Conservation (phyloP, 2,888 invertebrate species). For the Cosmorhoe ocellata region DNA sequence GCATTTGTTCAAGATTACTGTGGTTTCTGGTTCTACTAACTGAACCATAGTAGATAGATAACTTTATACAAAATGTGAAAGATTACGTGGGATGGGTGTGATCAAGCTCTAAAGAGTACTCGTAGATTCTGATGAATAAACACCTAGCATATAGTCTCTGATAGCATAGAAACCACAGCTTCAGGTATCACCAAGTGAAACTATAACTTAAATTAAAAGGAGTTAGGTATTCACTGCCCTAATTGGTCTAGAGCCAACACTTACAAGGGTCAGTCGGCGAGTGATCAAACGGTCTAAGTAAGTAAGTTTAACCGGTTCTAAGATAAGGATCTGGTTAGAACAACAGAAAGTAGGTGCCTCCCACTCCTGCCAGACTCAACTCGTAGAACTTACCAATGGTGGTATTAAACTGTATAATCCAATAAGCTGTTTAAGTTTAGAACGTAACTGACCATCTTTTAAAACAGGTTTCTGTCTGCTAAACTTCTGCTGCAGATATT, state of each 20-base stretch:
- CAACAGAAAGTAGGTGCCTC: constrained; percentile 26
- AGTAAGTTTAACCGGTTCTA: constrained; percentile 22
- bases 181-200: too few relatives aligned
- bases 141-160: too few relatives aligned
- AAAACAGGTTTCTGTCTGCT: constrained; percentile 6
- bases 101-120: too few relatives aligned
- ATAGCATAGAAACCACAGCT: too few relatives aligned
- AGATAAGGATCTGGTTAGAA: constrained; percentile 25
- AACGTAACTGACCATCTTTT: neutral
- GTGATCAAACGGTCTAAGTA: constrained; percentile 27
- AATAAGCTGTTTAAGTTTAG: neutral
- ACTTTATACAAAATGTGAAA: too few relatives aligned
- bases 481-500: constrained; percentile 11
- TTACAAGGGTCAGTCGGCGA: constrained; percentile 17
- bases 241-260: neutral
- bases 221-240: too few relatives aligned
- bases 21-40: neutral
- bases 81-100: too few relatives aligned
- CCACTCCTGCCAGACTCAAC: constrained; percentile 11
- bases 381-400: constrained; percentile 5
- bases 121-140: too few relatives aligned
- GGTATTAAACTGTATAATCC: neutral
- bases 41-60: too few relatives aligned
- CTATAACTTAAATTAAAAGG: too few relatives aligned
- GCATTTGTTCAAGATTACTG: constrained; percentile 8